Conservation (phyloP, 2,888 invertebrate genomes). For the Galeopsomyia nigrocyanea region DNA sequence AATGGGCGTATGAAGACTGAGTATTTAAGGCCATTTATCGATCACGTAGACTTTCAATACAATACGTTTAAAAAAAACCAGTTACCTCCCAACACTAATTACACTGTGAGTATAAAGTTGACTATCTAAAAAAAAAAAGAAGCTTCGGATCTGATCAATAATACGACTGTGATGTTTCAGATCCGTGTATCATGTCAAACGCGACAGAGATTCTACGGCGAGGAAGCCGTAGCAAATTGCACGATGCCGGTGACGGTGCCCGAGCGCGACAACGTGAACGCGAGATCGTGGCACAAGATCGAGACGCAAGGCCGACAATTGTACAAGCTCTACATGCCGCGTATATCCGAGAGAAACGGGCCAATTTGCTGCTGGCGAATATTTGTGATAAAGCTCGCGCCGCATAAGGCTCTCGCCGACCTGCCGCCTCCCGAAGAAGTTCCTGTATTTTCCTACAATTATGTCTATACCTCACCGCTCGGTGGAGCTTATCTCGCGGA, state of each 20-base stretch:
- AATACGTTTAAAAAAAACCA: slow-evolving; percentile 69
- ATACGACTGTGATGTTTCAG: slow-evolving; percentile 48
- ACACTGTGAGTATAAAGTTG: slow-evolving; percentile 74
- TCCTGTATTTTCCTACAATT: slow-evolving; percentile 79
- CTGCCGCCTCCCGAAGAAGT: slow-evolving; percentile 79
- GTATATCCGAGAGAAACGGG: slow-evolving; percentile 87
- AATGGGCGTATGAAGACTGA: slow-evolving; percentile 69
- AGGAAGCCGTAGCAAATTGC: slow-evolving; percentile 76
- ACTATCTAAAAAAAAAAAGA: background rate
- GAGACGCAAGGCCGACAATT: slow-evolving; percentile 78
- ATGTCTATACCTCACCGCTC: slow-evolving; percentile 77
- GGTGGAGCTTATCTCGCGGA: slow-evolving; percentile 89
- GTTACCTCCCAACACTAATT: slow-evolving; percentile 86
- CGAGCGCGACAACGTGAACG: slow-evolving; percentile 74
- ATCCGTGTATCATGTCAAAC: slow-evolving; percentile 80
- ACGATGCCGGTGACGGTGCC: slow-evolving; percentile 81
- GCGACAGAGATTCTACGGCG: slow-evolving; percentile 80
- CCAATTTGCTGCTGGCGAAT: slow-evolving; percentile 90
- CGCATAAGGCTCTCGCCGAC: slow-evolving; percentile 75
- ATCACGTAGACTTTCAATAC: slow-evolving; percentile 71
- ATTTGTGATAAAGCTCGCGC: slow-evolving; percentile 80
- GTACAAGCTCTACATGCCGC: slow-evolving; percentile 81
- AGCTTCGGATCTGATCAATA: slow-evolving; percentile 1
- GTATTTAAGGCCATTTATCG: slow-evolving; percentile 74
- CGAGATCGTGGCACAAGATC: slow-evolving; percentile 75